Evolutionary conservation across 2,113 vertebrate species (phyloP).

Genomic region (Tenrec ecaudatus): DNA sequence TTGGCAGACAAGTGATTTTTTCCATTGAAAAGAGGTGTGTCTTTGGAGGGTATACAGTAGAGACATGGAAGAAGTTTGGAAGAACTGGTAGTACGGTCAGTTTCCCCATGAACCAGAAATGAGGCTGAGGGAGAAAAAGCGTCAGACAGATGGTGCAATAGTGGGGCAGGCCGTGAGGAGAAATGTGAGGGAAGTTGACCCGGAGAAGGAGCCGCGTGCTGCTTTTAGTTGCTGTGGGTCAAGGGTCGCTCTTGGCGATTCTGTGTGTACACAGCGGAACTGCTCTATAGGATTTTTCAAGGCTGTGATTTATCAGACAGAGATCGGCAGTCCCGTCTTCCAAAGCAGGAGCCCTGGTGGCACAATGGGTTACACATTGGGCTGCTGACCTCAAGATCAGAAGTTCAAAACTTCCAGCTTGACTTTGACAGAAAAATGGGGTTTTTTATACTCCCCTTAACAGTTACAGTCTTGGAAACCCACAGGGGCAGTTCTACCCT

Average conservation of each 20-base stretch:
- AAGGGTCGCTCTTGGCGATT: not conserved
- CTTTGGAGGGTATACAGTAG: not conserved
- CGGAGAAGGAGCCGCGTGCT: not conserved
- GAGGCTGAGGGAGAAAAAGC: accelerated
- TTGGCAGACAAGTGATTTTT: not conserved
- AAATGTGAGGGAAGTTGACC: accelerated
- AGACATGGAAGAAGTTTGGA: not conserved
- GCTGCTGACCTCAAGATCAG: not conserved
- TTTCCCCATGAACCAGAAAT: not conserved
- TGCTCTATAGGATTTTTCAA: too few species aligned
- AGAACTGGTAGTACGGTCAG: not conserved
- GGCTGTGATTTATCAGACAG: too few species aligned
- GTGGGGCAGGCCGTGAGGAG: not conserved
- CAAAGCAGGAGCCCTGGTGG: too few species aligned
- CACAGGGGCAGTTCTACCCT: too few species aligned
- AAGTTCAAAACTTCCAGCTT: too few species aligned
- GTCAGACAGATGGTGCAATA: accelerated
- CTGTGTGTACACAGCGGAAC: too few species aligned
- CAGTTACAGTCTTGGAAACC: too few species aligned
- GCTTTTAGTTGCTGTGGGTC: not conserved
- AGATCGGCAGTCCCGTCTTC: too few species aligned
- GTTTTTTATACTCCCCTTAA: too few species aligned
- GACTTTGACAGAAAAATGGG: too few species aligned
- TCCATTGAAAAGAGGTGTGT: not conserved
- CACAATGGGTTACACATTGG: too few species aligned